Conservation (phyloP, 1,140 invertebrate species). For the Leptinotarsa lineolata region DNA sequence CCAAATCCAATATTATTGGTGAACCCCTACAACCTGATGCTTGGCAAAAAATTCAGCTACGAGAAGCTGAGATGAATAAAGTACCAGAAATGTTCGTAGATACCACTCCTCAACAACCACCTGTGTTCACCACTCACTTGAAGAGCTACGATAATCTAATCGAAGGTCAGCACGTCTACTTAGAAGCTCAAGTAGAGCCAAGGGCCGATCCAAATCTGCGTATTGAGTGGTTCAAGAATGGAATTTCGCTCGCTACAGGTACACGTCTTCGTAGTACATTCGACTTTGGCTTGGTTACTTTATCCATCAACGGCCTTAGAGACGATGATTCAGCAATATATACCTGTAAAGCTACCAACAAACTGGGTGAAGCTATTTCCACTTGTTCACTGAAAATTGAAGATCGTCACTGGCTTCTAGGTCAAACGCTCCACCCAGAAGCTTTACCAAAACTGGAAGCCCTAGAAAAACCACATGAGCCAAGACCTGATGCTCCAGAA, state of each 20-base stretch:
- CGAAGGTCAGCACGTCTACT: constrained; percentile 87
- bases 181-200: constrained; percentile 96
- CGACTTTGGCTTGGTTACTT: constrained; percentile 91
- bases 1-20: constrained; percentile 75
- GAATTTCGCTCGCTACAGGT: constrained; percentile 81
- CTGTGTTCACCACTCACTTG: constrained; percentile 89
- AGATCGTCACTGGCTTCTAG: constrained; percentile 83
- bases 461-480: constrained; percentile 77
- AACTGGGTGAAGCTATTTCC: constrained; percentile 88
- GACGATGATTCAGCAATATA: constrained; percentile 92
- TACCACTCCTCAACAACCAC: constrained; percentile 79
- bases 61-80: constrained; percentile 86
- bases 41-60: constrained; percentile 87
- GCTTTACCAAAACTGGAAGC: constrained; percentile 84
- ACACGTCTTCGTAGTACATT: constrained; percentile 85
- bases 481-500: constrained; percentile 69
- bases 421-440: constrained; percentile 89
- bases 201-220: constrained; percentile 90
- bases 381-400: constrained; percentile 89
- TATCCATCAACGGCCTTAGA: constrained; percentile 85
- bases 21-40: constrained; percentile 84
- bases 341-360: constrained; percentile 89
- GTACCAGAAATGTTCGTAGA: constrained; percentile 85
- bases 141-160: constrained; percentile 82
- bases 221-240: constrained; percentile 93